Evolutionary conservation across 2,888 invertebrate species (phyloP).

Genomic region (Galeruca laticollis): DNA sequence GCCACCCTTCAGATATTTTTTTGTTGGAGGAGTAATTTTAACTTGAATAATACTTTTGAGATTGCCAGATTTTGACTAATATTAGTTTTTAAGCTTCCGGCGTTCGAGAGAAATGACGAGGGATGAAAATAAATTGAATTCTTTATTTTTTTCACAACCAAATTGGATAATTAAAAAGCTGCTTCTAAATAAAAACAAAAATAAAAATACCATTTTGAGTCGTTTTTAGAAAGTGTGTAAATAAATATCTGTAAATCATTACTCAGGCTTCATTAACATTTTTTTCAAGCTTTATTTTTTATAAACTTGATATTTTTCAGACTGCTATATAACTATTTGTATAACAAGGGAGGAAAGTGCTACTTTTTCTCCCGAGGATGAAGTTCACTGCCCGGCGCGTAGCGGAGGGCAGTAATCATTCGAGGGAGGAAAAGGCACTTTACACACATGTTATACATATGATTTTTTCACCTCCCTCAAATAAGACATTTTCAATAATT

Average conservation of each 20-base stretch:
- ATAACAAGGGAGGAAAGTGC: too few relatives aligned
- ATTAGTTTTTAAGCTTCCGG: conserved; percentile 55
- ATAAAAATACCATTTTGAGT: neutral
- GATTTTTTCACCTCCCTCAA: too few relatives aligned
- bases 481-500: too few relatives aligned
- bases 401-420: too few relatives aligned
- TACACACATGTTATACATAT: too few relatives aligned
- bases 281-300: neutral
- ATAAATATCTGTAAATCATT: neutral
- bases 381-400: too few relatives aligned
- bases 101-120: conserved; percentile 41
- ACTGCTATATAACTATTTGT: too few relatives aligned
- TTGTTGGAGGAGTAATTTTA: conserved; percentile 57
- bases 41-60: conserved; percentile 57
- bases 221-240: neutral
- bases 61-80: conserved; percentile 55
- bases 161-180: neutral
- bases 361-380: too few relatives aligned
- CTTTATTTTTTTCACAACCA: conserved; percentile 14
- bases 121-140: conserved; percentile 38
- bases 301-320: too few relatives aligned
- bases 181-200: neutral
- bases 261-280: neutral
- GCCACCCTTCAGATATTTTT: conserved; percentile 57
- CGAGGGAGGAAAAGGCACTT: too few relatives aligned